Evolutionary conservation across 2,113 vertebrate genomes (phyloP).

Genomic region (Oryzias curvinotus): DNA sequence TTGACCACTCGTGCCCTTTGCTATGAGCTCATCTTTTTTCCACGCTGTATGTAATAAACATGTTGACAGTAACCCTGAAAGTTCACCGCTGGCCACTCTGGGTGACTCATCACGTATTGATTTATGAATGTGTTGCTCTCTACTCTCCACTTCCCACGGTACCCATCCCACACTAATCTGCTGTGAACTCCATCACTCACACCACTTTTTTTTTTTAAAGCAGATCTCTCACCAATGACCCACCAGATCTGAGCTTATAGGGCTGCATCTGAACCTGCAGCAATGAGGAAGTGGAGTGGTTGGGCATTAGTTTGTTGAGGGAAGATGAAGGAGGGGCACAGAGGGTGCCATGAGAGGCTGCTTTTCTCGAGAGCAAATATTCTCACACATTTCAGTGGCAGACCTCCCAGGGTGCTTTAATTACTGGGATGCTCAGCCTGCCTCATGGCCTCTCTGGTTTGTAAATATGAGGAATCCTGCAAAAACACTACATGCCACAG

Average conservation of each 20-base stretch:
- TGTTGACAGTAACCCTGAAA: slow-evolving; percentile 37
- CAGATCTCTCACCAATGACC: slow-evolving; percentile 10
- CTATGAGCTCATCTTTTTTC: neutral
- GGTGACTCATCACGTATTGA: slow-evolving; percentile 44
- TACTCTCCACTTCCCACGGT: slow-evolving; percentile 50
- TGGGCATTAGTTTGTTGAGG: slow-evolving; percentile 12
- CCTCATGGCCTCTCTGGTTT: slow-evolving; percentile 24
- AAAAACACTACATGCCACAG: slow-evolving; percentile 40
- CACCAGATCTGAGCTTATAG: neutral
- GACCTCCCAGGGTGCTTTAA: slow-evolving; percentile 54
- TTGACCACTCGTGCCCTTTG: neutral
- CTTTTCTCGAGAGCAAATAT: slow-evolving; percentile 39
- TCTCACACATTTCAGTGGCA: slow-evolving; percentile 40
- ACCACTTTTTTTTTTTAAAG: slow-evolving; percentile 8
- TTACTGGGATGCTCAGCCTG: slow-evolving; percentile 17
- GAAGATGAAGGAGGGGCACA: slow-evolving; percentile 3
- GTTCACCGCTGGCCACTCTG: slow-evolving; percentile 21
- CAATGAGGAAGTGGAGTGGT: slow-evolving; percentile 31
- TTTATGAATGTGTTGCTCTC: slow-evolving; percentile 39
- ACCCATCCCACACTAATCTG: slow-evolving; percentile 28
- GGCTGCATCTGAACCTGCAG: slow-evolving; percentile 15
- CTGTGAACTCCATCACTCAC: slow-evolving; percentile 23
- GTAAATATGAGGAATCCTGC: slow-evolving; percentile 43
- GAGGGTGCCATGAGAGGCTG: slow-evolving; percentile 6
- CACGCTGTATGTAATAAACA: slow-evolving; percentile 25